Evolutionary conservation across 1,140 invertebrate species (phyloP).

Genomic region (Solenopsis invicta): DNA sequence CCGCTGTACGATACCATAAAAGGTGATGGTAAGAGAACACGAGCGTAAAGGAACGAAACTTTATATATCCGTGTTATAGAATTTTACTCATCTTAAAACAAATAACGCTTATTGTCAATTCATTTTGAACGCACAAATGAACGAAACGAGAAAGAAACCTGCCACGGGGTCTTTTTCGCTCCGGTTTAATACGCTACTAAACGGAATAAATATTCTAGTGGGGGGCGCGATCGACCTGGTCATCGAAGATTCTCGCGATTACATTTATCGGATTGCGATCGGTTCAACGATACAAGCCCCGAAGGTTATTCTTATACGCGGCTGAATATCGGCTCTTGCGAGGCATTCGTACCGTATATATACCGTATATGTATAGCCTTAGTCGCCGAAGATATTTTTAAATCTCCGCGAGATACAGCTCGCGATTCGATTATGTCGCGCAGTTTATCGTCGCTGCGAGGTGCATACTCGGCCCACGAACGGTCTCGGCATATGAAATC

Average conservation of each 20-base stretch:
- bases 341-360: neutral
- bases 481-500: neutral
- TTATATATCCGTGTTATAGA: slow-evolving; percentile 9
- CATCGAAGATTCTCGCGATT: slow-evolving; percentile 48
- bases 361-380: no score
- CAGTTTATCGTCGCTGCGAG: slow-evolving; percentile 37
- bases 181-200: neutral
- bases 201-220: slow-evolving; percentile 27
- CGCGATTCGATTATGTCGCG: slow-evolving; percentile 44
- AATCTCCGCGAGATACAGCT: slow-evolving; percentile 51
- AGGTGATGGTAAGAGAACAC: neutral
- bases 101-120: slow-evolving; percentile 14
- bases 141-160: neutral
- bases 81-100: neutral
- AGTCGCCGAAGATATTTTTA: slow-evolving; percentile 47
- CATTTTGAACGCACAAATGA: neutral
- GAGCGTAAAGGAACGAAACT: neutral
- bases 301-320: slow-evolving; percentile 22
- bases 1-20: neutral
- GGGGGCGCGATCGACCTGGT: slow-evolving; percentile 6
- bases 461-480: neutral
- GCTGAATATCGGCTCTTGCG: neutral
- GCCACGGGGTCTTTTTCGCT: neutral
- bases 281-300: neutral
- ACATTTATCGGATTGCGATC: slow-evolving; percentile 52